Conservation (phyloP, 2,888 invertebrate species). For the Thera obeliscata region DNA sequence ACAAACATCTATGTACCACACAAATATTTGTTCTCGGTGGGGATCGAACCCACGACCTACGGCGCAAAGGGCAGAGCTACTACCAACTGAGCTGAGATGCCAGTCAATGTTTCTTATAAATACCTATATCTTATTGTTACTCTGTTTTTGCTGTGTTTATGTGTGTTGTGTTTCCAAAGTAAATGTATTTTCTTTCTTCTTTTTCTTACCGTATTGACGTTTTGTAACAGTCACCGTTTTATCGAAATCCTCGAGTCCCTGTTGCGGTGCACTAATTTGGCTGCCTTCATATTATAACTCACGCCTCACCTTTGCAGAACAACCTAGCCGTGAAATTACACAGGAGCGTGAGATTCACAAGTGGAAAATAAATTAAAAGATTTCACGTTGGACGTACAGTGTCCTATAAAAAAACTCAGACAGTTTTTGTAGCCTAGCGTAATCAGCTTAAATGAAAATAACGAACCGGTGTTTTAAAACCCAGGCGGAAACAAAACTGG, state of each 20-base stretch:
- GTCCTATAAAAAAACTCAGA: not conserved
- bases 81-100: too few relatives aligned
- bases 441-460: not conserved
- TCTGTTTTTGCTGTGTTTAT: too few relatives aligned
- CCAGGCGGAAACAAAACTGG: too few relatives aligned
- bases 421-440: not conserved
- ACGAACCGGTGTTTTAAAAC: too few relatives aligned
- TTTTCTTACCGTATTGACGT: not conserved
- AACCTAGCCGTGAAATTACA: conserved; percentile 30
- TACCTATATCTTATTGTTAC: too few relatives aligned
- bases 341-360: conserved; percentile 18
- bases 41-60: too few relatives aligned
- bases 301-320: conserved; percentile 24
- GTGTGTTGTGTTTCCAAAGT: too few relatives aligned
- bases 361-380: conserved; percentile 26
- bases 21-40: too few relatives aligned
- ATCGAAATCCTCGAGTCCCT: conserved; percentile 22
- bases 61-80: too few relatives aligned
- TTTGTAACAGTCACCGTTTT: not conserved
- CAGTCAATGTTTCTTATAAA: too few relatives aligned
- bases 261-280: conserved; percentile 53
- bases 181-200: too few relatives aligned
- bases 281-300: conserved; percentile 41
- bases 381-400: conserved; percentile 7
- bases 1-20: too few relatives aligned